These are phyloP conservation scores for Caenorhabditis becei DNA, from an alignment of 2,888 invertebrate species.

Conservation along the genomic window DNA sequence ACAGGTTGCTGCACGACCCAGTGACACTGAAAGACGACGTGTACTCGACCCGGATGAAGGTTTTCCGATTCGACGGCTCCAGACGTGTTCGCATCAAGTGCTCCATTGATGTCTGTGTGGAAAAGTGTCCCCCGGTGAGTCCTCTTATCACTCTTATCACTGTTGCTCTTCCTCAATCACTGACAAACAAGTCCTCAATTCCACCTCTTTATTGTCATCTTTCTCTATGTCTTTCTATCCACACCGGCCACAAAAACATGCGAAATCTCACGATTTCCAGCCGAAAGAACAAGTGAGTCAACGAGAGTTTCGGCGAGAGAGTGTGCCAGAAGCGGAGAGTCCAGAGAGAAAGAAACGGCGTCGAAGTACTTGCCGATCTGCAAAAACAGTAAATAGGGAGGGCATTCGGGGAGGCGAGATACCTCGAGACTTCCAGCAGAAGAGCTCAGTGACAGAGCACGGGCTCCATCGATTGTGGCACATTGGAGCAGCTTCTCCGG, in stretches of 20 bases:
- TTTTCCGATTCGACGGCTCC: slow-evolving; percentile 81
- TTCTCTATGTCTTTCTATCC: slow-evolving; percentile 42
- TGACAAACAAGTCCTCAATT: not conserved
- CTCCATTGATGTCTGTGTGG: slow-evolving; percentile 79
- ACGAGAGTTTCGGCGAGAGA: slow-evolving; percentile 63
- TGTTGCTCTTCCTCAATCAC: too few relatives aligned
- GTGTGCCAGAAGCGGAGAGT: slow-evolving; percentile 59
- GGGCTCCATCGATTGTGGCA: slow-evolving; percentile 77
- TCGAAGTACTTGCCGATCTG: slow-evolving; percentile 74
- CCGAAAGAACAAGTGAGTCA: slow-evolving; percentile 76
- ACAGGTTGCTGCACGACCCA: slow-evolving; percentile 74
- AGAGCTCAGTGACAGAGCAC: slow-evolving; percentile 68
- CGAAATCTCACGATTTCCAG: slow-evolving; percentile 77
- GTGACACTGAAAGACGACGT: slow-evolving; percentile 72
- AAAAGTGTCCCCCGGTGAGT: slow-evolving; percentile 75
- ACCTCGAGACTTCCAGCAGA: slow-evolving; percentile 69
- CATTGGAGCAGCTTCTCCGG: slow-evolving; percentile 72
- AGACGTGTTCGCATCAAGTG: slow-evolving; percentile 79
- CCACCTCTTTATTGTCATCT: not conserved
- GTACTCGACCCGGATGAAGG: slow-evolving; percentile 77
- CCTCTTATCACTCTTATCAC: too few relatives aligned
- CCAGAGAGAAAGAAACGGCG: slow-evolving; percentile 72
- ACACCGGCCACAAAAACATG: slow-evolving; percentile 73
- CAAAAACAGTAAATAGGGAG: slow-evolving; percentile 24
- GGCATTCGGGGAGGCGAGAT: not conserved